Evolutionary conservation across 92 coral and sea anemone genomes (phyloP), one percentile per base, ranked within the genome.

Genomic region (Pocillopora grandis): DNA sequence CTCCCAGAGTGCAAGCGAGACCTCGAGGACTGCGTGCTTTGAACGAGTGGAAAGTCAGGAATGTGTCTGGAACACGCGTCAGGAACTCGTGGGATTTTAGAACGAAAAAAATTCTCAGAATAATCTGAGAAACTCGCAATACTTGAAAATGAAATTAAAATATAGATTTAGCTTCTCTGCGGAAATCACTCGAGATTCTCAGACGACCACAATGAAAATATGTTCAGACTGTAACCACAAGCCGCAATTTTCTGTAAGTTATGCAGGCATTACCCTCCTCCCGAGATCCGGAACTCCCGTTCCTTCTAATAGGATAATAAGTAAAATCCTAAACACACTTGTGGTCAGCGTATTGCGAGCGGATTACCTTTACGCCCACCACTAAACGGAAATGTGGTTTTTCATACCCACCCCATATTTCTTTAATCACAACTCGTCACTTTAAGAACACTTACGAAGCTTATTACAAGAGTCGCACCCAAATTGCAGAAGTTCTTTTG

Each of bases 371-470:
- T 69, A 69, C 74, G 42, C 31, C 74, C 74, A 20, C 74, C 31
- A 14, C 16, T 21, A 33, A 19, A 20, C 56, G 74, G 74, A 69
- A 69, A 52, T 15, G 48, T 31, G 74, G 20, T 35, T 33, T 69
- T 35, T 5, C 52, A 7, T 42, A n/a, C 21, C 55, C 74, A 35
- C 56, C 16, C 74, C 55, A 9, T 5, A 69, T 15, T 69, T 15
- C 55, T 69, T 33, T 52, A 69, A 36, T 69, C 56, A 69, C 56
- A 69, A 36, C 74, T 69, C 74, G 10, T 69, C 52, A 68, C 72
- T 33, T 64, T 62, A 12, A 16, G 15, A 16, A 19, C 31, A 19
- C 68, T 27, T 8, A 64, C 52, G 52, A 42, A 42, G 52, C 52
- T 42, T 42, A 3, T 42, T 42, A 42, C 52, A 42, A 42, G 52